Evolutionary conservation across 2,888 invertebrate species (phyloP).

Genomic region (Phaonia tiefii): DNA sequence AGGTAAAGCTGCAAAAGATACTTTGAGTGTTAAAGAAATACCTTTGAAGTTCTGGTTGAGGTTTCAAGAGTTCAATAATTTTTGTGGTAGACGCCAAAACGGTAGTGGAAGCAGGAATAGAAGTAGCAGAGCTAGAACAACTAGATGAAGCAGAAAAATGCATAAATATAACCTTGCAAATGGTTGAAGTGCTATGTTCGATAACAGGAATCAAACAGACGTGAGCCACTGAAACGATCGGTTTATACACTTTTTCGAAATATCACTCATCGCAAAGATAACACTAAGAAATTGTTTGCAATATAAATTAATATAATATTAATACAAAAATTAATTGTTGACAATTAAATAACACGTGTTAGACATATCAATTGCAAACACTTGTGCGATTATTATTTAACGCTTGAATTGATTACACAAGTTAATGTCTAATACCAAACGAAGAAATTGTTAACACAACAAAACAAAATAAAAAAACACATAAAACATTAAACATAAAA

Average conservation of each 20-base stretch:
- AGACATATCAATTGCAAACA: slow-evolving; percentile 44
- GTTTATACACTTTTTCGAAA: no score
- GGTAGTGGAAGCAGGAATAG: background rate
- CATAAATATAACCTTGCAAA: slow-evolving; percentile 25
- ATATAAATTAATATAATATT: slow-evolving; percentile 8
- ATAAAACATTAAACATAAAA: slow-evolving; percentile 4
- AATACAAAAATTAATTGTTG: slow-evolving; percentile 14
- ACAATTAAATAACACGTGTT: slow-evolving; percentile 49
- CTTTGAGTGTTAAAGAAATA: no score
- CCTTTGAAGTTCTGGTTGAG: no score
- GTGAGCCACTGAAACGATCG: background rate
- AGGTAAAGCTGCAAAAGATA: no score
- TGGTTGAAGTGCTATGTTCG: slow-evolving; percentile 3
- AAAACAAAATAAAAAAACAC: slow-evolving; percentile 21
- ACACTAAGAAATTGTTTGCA: no score
- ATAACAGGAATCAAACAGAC: slow-evolving; percentile 4
- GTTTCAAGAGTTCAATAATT: no score
- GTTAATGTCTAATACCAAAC: slow-evolving; percentile 22
- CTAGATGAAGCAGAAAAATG: slow-evolving; percentile 15
- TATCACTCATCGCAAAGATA: background rate
- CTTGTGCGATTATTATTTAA: slow-evolving; percentile 47
- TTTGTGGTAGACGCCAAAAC: no score
- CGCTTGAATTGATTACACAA: slow-evolving; percentile 58
- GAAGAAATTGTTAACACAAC: slow-evolving; percentile 18
- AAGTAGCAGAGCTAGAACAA: background rate